Base-by-base conservation (phyloP, 2,888 invertebrate species). In the Drosophila monieri region DNA sequence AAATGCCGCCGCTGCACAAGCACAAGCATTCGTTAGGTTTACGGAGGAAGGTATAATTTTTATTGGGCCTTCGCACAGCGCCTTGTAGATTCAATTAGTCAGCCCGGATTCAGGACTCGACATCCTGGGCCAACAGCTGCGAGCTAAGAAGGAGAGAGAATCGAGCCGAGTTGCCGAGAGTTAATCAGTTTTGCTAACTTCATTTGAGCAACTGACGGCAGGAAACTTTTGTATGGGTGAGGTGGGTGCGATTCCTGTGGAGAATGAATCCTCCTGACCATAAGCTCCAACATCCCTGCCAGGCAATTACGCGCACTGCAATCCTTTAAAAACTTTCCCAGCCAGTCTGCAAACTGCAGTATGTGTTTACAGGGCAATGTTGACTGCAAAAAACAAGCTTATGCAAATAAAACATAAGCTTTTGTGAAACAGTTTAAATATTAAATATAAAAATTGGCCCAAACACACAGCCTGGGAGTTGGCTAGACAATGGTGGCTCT, bases 121-220 rank as follows among this genome's bases (percentile, higher is more conserved):
- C 57, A 62, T 49, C 21, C 37, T 35, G 25, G 60, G 21, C 44
- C 14, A 46, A 10, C 21, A 37, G 60, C 59, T 47, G 18, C 18
- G 3, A 41, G 39, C 23, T 35, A 37, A 18, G 30, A 15, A 37
- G 44, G 41, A 43, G 14, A 15, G 51, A 44, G 56, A 75, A 77
- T 81, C 72, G 44, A 53, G 79, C 67, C 44, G 30, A 54, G 71
- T 64, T 72, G 58, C 74, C 67, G 65, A 59, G 85, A 87, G 83
- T 85, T 85, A 85, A 85, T 85, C 84, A 85, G 84, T 83, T 85
- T 85, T 70, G 62, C 79, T 78, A 85, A 87, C 88, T 85, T 85
- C 66, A 80, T 85, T 85, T 74, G 60, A 59, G 74, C 47, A 52
- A 41, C 81, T 69, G 58, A 66, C 62, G 47, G 49, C 35, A 70